Conservation (phyloP, 1,140 invertebrate genomes). For the Sminthurides bifidus region DNA sequence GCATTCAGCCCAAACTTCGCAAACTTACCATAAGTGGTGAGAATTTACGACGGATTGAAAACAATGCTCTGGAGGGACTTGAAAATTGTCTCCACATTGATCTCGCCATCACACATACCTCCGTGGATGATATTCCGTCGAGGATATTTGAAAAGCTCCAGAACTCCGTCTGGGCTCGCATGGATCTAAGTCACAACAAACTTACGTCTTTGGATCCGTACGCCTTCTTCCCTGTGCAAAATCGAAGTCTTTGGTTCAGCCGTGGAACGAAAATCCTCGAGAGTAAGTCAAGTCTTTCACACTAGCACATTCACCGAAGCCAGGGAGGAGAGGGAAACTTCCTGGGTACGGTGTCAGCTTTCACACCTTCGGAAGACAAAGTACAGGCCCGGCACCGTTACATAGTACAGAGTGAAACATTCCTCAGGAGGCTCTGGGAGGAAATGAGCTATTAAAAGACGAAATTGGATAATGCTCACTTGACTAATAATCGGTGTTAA, state of each 20-base stretch:
- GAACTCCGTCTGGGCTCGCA: conserved; percentile 60
- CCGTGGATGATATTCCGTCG: conserved; percentile 58
- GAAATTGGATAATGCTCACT: too few relatives aligned
- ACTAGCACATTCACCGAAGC: too few relatives aligned
- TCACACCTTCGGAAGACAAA: too few relatives aligned
- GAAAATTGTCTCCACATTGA: conserved; percentile 48
- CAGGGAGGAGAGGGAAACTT: too few relatives aligned
- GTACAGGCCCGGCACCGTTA: too few relatives aligned
- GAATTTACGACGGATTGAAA: conserved; percentile 48
- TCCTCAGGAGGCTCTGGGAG: too few relatives aligned
- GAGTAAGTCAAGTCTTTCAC: too few relatives aligned
- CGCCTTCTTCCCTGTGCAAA: conserved; percentile 71
- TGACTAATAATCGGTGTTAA: too few relatives aligned
- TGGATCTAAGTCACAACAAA: conserved; percentile 69
- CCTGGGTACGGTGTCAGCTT: too few relatives aligned
- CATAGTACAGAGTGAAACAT: too few relatives aligned
- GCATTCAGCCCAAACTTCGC: conserved; percentile 59
- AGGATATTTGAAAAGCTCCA: conserved; percentile 63
- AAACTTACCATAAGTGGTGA: conserved; percentile 64
- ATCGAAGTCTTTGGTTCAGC: conserved; percentile 66
- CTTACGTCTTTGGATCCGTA: conserved; percentile 64
- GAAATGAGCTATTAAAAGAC: too few relatives aligned
- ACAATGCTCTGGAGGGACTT: conserved; percentile 52
- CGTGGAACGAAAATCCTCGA: conserved; percentile 65
- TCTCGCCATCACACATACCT: conserved; percentile 55